These are phyloP conservation scores for Acanthis flammea DNA, from an alignment of 2,797 vertebrate species.

Conservation along the genomic window DNA sequence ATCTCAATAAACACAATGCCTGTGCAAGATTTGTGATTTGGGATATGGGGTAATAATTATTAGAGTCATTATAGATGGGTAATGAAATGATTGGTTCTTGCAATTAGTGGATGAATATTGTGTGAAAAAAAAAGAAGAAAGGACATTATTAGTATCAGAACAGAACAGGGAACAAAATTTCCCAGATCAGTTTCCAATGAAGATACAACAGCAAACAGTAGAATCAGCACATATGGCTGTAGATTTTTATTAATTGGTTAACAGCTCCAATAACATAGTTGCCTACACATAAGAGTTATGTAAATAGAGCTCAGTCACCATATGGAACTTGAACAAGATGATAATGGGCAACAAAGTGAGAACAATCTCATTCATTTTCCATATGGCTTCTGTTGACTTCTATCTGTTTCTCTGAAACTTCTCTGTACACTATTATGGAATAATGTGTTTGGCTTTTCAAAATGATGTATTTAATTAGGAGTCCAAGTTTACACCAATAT, in stretches of 20 bases:
- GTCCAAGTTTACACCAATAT: not conserved
- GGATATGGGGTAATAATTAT: not conserved
- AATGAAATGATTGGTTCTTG: not conserved
- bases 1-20: not conserved
- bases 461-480: not conserved
- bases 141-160: not conserved
- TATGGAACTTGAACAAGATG: not conserved
- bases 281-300: slow-evolving; percentile 15
- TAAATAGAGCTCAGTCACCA: slow-evolving; percentile 24
- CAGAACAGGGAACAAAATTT: not conserved
- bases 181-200: not conserved
- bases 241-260: slow-evolving; percentile 35
- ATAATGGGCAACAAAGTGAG: slow-evolving; percentile 20
- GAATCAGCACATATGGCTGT: slow-evolving; percentile 10
- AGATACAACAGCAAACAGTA: not conserved
- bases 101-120: not conserved
- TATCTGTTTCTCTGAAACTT: not conserved
- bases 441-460: not conserved
- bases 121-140: not conserved
- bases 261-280: not conserved
- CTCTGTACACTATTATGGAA: not conserved
- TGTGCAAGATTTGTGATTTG: not conserved
- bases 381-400: not conserved
- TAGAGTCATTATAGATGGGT: not conserved
- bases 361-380: not conserved